Evolutionary conservation across 2,888 invertebrate genomes (phyloP).

Genomic region (Luperina nickerlii): DNA sequence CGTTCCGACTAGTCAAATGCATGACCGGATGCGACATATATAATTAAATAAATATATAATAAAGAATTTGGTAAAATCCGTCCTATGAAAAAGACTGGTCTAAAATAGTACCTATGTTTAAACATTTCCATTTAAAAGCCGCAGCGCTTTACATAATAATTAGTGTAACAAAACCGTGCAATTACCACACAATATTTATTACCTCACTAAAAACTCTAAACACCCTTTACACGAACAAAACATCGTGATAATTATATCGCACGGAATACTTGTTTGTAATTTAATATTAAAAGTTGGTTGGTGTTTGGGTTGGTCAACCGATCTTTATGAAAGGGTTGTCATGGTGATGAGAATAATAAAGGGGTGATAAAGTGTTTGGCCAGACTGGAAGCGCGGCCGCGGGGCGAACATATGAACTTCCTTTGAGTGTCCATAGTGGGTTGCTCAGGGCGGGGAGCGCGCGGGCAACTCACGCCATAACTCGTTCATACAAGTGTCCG

Average conservation of each 20-base stretch:
- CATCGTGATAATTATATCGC: constrained; percentile 16
- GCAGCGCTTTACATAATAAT: constrained; percentile 19
- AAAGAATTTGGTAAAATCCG: too few relatives aligned
- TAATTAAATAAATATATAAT: too few relatives aligned
- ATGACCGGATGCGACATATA: too few relatives aligned
- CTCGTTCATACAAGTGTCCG: too few relatives aligned
- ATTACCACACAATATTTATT: constrained; percentile 31
- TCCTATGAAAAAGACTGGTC: not conserved
- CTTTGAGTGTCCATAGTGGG: too few relatives aligned
- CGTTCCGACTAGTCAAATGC: too few relatives aligned
- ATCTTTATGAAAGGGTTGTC: constrained; percentile 20
- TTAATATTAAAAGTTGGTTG: constrained; percentile 1
- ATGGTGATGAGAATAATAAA: constrained; percentile 23
- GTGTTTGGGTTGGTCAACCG: constrained; percentile 13
- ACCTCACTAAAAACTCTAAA: constrained; percentile 32
- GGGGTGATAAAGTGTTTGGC: not conserved
- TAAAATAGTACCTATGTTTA: not conserved
- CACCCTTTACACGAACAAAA: constrained; percentile 21
- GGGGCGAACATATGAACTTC: too few relatives aligned
- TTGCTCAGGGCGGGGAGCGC: too few relatives aligned
- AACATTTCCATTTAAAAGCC: constrained; percentile 9
- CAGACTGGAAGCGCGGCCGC: too few relatives aligned
- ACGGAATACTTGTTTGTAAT: constrained; percentile 6
- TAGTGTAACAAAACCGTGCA: constrained; percentile 31
- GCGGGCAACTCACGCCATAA: too few relatives aligned